phyloP scores from a whole-genome alignment of 2,888 invertebrate genomes.

The Cataglyphis albicans region DNA sequence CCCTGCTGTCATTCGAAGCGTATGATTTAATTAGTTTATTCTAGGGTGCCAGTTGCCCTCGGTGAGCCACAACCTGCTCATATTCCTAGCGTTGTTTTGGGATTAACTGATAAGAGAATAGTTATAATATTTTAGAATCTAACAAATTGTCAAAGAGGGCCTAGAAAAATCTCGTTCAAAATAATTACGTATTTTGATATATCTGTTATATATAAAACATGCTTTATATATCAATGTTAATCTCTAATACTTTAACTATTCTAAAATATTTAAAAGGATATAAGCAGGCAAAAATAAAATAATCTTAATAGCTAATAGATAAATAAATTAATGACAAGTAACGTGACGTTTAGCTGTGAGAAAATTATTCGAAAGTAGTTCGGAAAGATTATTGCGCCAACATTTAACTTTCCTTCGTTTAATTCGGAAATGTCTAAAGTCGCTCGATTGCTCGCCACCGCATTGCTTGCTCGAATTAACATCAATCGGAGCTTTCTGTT shows the following conservation, averaged over 20 bases:
- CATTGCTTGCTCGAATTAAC: constrained; percentile 47
- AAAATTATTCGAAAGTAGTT: neutral
- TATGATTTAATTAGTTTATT: constrained; percentile 83
- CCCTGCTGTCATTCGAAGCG: constrained; percentile 81
- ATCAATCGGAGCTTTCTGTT: constrained; percentile 55
- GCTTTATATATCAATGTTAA: neutral
- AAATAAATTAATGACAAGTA: neutral
- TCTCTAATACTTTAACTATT: neutral
- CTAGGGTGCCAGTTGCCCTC: constrained; percentile 83
- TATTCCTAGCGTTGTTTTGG: constrained; percentile 65
- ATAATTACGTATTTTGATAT: neutral
- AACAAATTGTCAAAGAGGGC: neutral
- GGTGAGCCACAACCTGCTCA: constrained; percentile 79
- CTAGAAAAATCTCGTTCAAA: neutral
- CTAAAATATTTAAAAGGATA: neutral
- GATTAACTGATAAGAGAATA: constrained; percentile 68
- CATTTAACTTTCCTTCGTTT: neutral
- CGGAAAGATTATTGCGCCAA: neutral
- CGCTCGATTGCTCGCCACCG: constrained; percentile 35
- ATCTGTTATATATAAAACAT: neutral
- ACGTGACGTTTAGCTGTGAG: neutral
- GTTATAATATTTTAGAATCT: constrained; percentile 38
- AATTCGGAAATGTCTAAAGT: constrained; percentile 18
- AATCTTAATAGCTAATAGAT: too few species aligned
- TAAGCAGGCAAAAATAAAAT: neutral